These are phyloP conservation scores for Neotoma lepida DNA, from an alignment of 2,113 vertebrate species.

Conservation along the genomic window DNA sequence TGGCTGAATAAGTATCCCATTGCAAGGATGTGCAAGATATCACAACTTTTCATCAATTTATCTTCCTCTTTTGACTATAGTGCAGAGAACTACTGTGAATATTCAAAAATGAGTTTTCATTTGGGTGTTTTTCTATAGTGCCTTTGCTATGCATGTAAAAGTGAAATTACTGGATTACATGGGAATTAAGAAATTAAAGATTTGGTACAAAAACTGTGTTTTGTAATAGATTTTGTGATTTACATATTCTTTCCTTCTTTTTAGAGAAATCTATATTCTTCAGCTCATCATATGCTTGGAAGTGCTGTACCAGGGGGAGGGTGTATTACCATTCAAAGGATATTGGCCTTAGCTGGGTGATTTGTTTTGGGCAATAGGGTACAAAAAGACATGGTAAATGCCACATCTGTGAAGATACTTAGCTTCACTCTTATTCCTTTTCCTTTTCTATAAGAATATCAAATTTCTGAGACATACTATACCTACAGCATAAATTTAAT, in stretches of 20 bases:
- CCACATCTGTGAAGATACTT: neutral
- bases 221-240: neutral
- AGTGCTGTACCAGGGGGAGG: neutral
- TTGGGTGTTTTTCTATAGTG: neutral
- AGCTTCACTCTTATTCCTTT: neutral
- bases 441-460: neutral
- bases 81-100: neutral
- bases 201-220: neutral
- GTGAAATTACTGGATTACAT: neutral
- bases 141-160: neutral
- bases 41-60: neutral
- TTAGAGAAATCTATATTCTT: neutral
- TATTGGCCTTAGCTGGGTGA: neutral
- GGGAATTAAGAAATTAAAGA: neutral
- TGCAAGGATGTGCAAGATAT: neutral
- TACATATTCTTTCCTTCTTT: neutral
- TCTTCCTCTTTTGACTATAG: neutral
- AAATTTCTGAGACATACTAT: neutral
- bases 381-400: neutral
- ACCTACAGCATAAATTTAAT: neutral
- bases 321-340: accelerated
- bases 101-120: neutral
- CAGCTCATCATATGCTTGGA: accelerated
- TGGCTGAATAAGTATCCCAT: neutral
- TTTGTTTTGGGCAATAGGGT: neutral